These are phyloP conservation scores for Sebastes iracundus DNA, from an alignment of 2,797 vertebrate genomes.

Conservation along the genomic window DNA sequence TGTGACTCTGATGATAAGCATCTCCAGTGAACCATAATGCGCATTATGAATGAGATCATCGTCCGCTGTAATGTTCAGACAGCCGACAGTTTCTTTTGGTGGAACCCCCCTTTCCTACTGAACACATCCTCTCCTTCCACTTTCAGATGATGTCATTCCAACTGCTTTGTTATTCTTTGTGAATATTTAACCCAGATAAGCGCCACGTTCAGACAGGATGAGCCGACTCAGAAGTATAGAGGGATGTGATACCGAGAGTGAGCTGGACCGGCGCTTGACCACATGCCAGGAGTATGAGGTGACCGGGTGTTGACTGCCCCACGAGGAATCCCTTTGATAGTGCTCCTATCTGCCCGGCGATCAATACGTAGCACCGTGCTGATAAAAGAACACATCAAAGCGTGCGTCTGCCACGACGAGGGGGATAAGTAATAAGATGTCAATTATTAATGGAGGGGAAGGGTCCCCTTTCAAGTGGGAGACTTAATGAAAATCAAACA, in stretches of 20 bases:
- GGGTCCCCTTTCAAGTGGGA: constrained; percentile 79
- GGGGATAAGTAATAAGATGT: constrained; percentile 74
- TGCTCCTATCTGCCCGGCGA: constrained; percentile 72
- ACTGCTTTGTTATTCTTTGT: constrained; percentile 57
- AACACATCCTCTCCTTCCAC: constrained; percentile 25
- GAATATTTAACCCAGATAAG: constrained; percentile 63
- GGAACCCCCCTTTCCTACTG: constrained; percentile 12
- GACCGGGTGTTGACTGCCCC: constrained; percentile 73
- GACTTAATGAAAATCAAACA: constrained; percentile 80
- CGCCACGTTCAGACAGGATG: constrained; percentile 3
- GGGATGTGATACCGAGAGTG: constrained; percentile 29
- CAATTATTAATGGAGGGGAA: constrained; percentile 83
- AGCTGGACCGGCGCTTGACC: constrained; percentile 47
- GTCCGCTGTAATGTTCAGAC: constrained; percentile 43
- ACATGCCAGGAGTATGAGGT: constrained; percentile 82
- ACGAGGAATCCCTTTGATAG: constrained; percentile 82
- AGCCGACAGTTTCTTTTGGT: constrained; percentile 30
- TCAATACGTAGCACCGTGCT: constrained; percentile 73
- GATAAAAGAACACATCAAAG: constrained; percentile 84
- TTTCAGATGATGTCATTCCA: constrained; percentile 70
- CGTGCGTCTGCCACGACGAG: constrained; percentile 44
- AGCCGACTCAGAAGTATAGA: constrained; percentile 2
- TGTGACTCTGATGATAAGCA: constrained; percentile 54
- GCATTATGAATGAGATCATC: constrained; percentile 75
- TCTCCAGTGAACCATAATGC: constrained; percentile 64